Evolutionary conservation across 2,888 invertebrate genomes (phyloP).

Genomic region (Nephrotoma guestfalica): DNA sequence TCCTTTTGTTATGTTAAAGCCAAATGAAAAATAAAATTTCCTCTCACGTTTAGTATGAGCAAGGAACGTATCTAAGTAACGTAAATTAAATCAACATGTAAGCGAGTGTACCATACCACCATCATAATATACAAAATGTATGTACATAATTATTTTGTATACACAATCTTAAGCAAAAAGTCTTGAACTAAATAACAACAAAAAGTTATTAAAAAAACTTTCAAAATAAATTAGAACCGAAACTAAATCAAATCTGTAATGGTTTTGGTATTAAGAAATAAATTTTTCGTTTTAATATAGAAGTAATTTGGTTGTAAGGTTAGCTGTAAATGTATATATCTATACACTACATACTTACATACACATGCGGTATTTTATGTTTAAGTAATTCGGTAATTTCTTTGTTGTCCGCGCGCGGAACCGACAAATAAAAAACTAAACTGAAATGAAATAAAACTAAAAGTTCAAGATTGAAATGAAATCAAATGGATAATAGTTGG

Average conservation of each 20-base stretch:
- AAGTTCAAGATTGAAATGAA: not conserved
- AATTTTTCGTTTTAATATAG: not conserved
- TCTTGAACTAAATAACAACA: not conserved
- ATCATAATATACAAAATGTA: not conserved
- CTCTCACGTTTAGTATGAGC: not conserved
- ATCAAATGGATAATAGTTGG: not conserved
- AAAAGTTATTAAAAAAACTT: not conserved
- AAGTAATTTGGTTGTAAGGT: not conserved
- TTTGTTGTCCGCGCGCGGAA: not conserved
- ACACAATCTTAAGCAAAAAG: not conserved
- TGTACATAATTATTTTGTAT: not conserved
- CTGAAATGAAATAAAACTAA: not conserved
- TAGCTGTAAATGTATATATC: not conserved
- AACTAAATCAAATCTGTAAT: not conserved
- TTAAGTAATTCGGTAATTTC: not conserved
- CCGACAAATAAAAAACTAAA: not conserved
- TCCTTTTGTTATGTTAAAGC: not conserved
- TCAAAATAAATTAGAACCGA: not conserved
- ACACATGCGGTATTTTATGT: not conserved
- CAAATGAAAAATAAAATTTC: not conserved
- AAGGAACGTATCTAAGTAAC: not conserved
- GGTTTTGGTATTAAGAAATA: not conserved
- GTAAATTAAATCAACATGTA: not conserved
- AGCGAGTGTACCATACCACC: not conserved
- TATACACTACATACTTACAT: not conserved